Base-by-base conservation (phyloP, 2,888 invertebrate species). In the Rutpela maculata region DNA sequence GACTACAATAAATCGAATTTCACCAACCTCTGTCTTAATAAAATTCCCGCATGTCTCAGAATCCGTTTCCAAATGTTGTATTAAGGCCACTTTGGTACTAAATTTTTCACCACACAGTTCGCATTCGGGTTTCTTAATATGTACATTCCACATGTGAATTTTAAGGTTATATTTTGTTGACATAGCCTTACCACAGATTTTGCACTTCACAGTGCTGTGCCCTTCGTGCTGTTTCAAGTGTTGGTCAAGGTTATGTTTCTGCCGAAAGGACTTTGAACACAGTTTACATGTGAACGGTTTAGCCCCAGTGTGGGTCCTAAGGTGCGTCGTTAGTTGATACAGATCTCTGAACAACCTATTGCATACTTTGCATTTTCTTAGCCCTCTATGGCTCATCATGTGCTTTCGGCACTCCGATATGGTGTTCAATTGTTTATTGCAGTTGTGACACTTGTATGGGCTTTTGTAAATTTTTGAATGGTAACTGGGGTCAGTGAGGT, bases 161-260 rank as follows among this genome's bases (percentile, higher is more conserved):
- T 80, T 77, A 6, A 78, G 57, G 56, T 80, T 80, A 35, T 77
- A 80, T 56, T 77, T 78, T 11, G 80, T 78, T 4, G 80, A 80
- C 15, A 78, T 67, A 3, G 66, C 65, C 68, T 78, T 80, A 4
- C 67, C 57, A 43, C 80, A 80, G 18, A 69, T 38, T 56, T 38
- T 57, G 56, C 80, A 80, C 26, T 71, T 78, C 22, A 63, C 74
- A 7, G 70, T 76, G 38, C 74, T 59, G 18, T 70, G 63, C 15
- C 65, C 65, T 2, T 56, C 10, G 59, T 80, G 80, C 31, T 65
- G 55, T 12, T 56, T 22, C 43, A 80, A 31, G 56, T 80, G 80
- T 57, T 79, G 76, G 11, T 60, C 66, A 19, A 79, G 59, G 31
- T 63, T 76, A 31, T 79, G 73, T 31, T 78, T 78, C 31, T 80